These are phyloP conservation scores for Peromyscus maniculatus DNA, from an alignment of 2,113 vertebrate genomes.

Conservation along the genomic window DNA sequence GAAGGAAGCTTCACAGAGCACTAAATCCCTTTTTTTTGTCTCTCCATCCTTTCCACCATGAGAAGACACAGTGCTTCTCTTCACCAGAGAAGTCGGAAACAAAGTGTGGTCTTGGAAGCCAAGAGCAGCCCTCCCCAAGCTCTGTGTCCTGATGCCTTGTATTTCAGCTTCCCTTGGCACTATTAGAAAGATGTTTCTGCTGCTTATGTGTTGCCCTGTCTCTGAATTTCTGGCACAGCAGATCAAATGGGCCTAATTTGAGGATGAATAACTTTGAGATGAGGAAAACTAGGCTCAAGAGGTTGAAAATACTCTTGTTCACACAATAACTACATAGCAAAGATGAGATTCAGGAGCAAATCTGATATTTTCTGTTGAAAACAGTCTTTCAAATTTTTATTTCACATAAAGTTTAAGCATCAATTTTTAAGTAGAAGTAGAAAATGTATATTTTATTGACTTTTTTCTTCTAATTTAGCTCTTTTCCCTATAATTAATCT, in stretches of 20 bases:
- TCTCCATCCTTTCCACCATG: neutral
- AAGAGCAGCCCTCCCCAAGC: no score
- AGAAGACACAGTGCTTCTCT: neutral
- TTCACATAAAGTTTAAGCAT: neutral
- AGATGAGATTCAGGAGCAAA: neutral
- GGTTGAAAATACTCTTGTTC: neutral
- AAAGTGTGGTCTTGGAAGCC: neutral
- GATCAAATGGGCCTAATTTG: neutral
- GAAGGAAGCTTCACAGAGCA: neutral
- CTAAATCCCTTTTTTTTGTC: neutral
- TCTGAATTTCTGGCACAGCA: neutral
- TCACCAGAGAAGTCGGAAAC: neutral
- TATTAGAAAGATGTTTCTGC: neutral
- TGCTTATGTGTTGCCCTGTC: neutral
- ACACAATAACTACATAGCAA: neutral
- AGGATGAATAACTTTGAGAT: neutral
- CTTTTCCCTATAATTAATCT: neutral
- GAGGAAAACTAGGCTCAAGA: neutral
- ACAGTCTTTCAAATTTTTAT: neutral
- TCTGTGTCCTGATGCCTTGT: neutral
- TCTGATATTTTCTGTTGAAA: neutral
- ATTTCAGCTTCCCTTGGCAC: no score
- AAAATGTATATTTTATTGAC: neutral
- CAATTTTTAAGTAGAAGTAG: neutral
- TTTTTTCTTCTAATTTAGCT: neutral